Base-by-base conservation (phyloP, 2,888 invertebrate genomes). In the Drosophila mimetica region DNA sequence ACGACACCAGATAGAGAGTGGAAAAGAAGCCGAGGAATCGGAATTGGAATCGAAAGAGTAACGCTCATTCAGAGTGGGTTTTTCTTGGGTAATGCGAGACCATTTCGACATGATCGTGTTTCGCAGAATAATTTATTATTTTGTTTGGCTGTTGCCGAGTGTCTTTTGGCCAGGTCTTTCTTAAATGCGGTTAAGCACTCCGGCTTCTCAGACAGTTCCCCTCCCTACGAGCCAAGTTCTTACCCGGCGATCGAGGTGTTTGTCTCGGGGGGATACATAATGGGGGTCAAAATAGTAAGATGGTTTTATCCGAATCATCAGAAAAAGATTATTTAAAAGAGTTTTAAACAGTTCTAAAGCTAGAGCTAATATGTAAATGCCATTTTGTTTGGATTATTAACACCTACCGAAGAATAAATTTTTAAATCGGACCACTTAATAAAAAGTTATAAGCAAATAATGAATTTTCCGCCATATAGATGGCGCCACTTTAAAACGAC, bases 131-230 rank as follows among this genome's bases (percentile, higher is more conserved):
- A 73, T 73, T 74, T 74, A 67, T 74, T 67, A 59, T 72, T 72
- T 70, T 64, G 79, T 81, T 79, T 71, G 61, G 28, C 57, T 66
- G 64, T 57, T 69, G 75, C 54, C 59, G 65, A 46, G 65, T 63
- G 70, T 46, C 64, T 67, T 41, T 66, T 63, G 63, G 48, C 63
- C 64, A 51, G 61, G 71, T 65, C 61, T 71, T 76, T 64, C 75
- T 71, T 75, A 77, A 82, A 83, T 83, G 84, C 84, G 82, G 82
- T 80, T 82, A 82, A 83, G 84, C 78, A 86, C 86, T 75, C 69
- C 57, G 73, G 63, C 81, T 67, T 58, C 67, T 37, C 61, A 36
- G 14, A 20, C 60, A 32, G 47, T 48, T 30, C 34, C 41, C 41
- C n/a, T 20, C n/a, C 36, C 25, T 1, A 16, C 16, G 25, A 59